These are phyloP conservation scores for Gymnopithys bicolor DNA, from an alignment of 2,797 vertebrate genomes.

Conservation along the genomic window DNA sequence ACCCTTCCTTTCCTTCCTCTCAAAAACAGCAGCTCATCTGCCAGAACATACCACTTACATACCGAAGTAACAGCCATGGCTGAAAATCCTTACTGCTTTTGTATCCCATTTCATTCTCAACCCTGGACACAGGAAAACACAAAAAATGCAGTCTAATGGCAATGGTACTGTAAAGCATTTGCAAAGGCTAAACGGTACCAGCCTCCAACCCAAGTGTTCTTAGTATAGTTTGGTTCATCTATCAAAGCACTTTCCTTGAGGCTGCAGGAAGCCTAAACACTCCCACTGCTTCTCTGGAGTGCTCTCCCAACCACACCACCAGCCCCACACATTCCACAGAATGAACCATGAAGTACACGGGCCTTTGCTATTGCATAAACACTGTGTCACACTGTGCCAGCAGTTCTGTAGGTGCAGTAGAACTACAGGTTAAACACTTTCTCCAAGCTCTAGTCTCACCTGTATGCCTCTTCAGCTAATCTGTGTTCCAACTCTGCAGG, in stretches of 20 bases:
- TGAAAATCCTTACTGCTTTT: not conserved
- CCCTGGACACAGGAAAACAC: fast-evolving
- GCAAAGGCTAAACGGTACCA: not conserved
- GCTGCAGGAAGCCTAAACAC: not conserved
- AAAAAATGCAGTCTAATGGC: fast-evolving
- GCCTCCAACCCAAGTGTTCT: not conserved
- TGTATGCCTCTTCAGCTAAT: not conserved
- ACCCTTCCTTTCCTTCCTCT: not conserved
- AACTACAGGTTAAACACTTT: not conserved
- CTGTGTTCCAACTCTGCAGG: not conserved
- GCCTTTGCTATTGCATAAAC: not conserved
- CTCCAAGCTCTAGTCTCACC: not conserved
- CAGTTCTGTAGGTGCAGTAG: not conserved
- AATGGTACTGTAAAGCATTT: fast-evolving
- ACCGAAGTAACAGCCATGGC: not conserved
- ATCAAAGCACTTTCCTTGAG: not conserved
- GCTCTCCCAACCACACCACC: not conserved
- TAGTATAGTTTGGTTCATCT: not conserved
- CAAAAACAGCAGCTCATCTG: not conserved
- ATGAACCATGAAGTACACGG: not conserved
- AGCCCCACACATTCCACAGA: not conserved
- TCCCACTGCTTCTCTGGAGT: not conserved
- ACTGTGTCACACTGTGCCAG: not conserved
- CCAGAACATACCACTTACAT: not conserved
- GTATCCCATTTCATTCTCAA: not conserved